Percentiles rank a stretch among this genome's conserved stretches.
phyloP scores from a whole-genome alignment of 2,113 vertebrate genomes.

The Ammodytes dubius region DNA sequence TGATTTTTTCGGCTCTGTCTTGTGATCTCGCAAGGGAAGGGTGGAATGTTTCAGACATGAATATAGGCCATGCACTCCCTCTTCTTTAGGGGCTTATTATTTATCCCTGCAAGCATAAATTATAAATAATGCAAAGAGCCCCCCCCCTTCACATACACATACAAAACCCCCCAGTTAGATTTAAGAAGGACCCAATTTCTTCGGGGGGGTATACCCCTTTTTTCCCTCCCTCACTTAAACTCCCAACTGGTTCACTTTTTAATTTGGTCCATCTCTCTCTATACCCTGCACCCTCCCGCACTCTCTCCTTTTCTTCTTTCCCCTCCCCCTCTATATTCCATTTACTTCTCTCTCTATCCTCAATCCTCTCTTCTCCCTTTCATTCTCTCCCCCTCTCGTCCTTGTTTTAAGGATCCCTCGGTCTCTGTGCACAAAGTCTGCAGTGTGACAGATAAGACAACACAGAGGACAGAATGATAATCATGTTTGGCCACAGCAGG shows the following conservation, averaged over 20 bases:
- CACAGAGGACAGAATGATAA: slow-evolving; percentile 66
- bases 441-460: slow-evolving; percentile 72
- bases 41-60: slow-evolving; percentile 51
- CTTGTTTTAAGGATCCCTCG: slow-evolving; percentile 71
- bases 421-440: slow-evolving; percentile 60
- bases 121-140: slow-evolving; percentile 81
- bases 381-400: slow-evolving; percentile 52
- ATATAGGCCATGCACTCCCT: slow-evolving; percentile 74
- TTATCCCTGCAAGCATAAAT: slow-evolving; percentile 59
- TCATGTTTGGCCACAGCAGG: slow-evolving; percentile 61
- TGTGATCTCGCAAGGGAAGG: slow-evolving; percentile 39
- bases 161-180: slow-evolving; percentile 53
- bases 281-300: slow-evolving; percentile 48
- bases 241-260: slow-evolving; percentile 66
- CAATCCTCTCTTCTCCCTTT: slow-evolving; percentile 49
- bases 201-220: slow-evolving; percentile 36
- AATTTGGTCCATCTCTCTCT: slow-evolving; percentile 50
- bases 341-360: slow-evolving; percentile 61
- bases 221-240: slow-evolving; percentile 16
- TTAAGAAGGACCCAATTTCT: slow-evolving; percentile 29
- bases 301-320: slow-evolving; percentile 17
- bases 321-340: slow-evolving; percentile 50
- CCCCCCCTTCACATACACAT: slow-evolving; percentile 38
- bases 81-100: slow-evolving; percentile 62
- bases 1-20: slow-evolving; percentile 40